These are phyloP conservation scores for Noctua janthina DNA, from an alignment of 2,888 invertebrate species.

Conservation along the genomic window DNA sequence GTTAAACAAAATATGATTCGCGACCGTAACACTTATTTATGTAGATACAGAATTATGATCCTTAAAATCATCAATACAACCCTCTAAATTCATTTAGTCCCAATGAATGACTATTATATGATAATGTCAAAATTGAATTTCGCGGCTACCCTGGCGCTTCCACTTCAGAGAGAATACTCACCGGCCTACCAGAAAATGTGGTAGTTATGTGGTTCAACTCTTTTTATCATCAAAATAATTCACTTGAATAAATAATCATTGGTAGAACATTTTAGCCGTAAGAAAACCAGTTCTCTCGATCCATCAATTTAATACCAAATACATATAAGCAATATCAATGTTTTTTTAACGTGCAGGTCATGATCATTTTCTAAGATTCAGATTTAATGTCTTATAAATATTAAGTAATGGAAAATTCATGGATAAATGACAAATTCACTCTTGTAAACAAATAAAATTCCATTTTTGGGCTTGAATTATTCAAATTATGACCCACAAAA, in stretches of 20 bases:
- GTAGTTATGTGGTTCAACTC: background rate
- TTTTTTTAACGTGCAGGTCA: constrained; percentile 7
- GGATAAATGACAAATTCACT: background rate
- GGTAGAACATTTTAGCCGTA: too few species aligned
- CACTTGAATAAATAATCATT: background rate
- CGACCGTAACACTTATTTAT: too few species aligned
- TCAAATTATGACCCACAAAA: background rate
- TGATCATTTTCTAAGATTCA: background rate
- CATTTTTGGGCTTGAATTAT: background rate
- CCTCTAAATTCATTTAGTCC: too few species aligned
- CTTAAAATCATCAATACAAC: too few species aligned
- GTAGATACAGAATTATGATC: too few species aligned
- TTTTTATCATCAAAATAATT: background rate
- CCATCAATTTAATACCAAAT: background rate
- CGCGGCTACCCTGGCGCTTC: too few species aligned
- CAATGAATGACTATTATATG: too few species aligned
- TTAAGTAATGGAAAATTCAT: constrained; percentile 4
- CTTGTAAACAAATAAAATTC: background rate
- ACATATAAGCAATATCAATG: background rate
- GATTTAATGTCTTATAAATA: background rate
- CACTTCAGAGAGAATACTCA: too few species aligned
- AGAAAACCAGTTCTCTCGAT: constrained; percentile 13
- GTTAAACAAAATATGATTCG: too few species aligned
- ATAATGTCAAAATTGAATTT: too few species aligned
- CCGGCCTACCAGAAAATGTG: background rate